Base-by-base conservation (phyloP, 2,888 invertebrate genomes). In the Mamestra brassicae region DNA sequence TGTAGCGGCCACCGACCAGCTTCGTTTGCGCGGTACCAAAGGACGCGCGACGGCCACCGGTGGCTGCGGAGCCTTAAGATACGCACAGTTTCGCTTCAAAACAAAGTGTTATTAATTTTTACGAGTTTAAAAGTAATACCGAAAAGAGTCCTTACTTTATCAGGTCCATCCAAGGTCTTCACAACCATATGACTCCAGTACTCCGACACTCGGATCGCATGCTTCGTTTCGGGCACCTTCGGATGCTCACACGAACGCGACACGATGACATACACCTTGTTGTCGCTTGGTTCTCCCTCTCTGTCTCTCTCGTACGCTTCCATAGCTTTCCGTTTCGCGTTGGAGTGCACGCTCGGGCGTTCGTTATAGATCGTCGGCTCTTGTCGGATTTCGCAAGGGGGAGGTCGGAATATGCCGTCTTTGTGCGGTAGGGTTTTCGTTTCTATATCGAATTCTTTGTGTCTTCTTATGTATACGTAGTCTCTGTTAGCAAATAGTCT, bases 181-280 rank as follows among this genome's bases (percentile, higher is more conserved):
- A 99, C 98, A 0, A 98, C 98, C 98, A 98, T 98, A 86, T 98
- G 97, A 57, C 98, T 98, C 98, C 98, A 98, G 89, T 98, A 99
- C 79, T 98, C 98, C 3, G 97, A 96, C 0, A 98, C 98, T 70
- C 99, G 97, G 76, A 98, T 97, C 72, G 98, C 98, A 73, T 97
- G 97, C 15, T 97, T 96, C 63, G 97, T 97, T 68, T 97, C 96
- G 0, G 98, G 98, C 81, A 97, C 97, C 5, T 95, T 92, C 0
- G 98, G 97, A 93, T 98, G 98, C 54, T 97, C 95, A 38, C 98
- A 98, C 34, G 97, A 97, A 84, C 97, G 97, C 84, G 97, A 98
- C 66, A 98, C 95, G 55, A 96, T 96, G 15, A 96, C 90, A 66
- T 91, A 95, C 45, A 94, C 91, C 81, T 88, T 90, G 62, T 88